phyloP scores from a whole-genome alignment of 2,113 vertebrate species.

The Chrysemys picta region DNA sequence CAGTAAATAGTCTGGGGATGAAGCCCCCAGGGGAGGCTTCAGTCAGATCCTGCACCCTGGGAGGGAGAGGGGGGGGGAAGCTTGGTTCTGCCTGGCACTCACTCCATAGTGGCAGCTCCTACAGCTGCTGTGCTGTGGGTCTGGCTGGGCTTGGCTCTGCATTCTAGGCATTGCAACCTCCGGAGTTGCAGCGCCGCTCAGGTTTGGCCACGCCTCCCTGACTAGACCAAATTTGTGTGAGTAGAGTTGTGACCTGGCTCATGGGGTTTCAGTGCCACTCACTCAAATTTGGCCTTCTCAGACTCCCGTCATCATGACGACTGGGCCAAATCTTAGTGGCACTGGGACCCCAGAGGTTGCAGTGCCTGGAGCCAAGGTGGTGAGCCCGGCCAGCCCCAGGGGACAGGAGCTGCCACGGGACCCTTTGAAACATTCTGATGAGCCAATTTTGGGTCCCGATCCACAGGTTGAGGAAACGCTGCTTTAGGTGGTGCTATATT shows the following conservation, averaged over 20 bases:
- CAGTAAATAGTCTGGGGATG: too few relatives aligned
- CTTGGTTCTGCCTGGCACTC: background rate
- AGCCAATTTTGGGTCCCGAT: too few relatives aligned
- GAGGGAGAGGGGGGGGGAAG: too few relatives aligned
- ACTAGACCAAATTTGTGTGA: background rate
- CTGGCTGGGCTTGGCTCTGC: background rate
- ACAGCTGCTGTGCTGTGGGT: background rate
- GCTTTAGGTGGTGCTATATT: background rate
- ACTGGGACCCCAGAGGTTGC: background rate
- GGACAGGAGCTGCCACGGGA: background rate
- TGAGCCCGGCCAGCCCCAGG: background rate
- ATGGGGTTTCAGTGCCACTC: background rate
- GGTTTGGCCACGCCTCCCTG: background rate
- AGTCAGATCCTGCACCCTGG: background rate
- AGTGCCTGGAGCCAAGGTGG: background rate
- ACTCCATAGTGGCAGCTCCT: too few relatives aligned
- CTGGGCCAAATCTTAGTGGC: background rate
- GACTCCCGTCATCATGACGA: background rate
- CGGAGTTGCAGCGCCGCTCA: too few relatives aligned
- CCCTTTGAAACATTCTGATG: background rate
- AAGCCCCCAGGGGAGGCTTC: background rate
- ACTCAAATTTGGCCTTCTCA: background rate
- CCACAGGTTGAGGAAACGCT: too few relatives aligned
- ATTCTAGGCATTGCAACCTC: background rate
- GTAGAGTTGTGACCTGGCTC: background rate